Conservation (phyloP, 2,113 vertebrate species). For the Sinocyclocheilus anophthalmus region DNA sequence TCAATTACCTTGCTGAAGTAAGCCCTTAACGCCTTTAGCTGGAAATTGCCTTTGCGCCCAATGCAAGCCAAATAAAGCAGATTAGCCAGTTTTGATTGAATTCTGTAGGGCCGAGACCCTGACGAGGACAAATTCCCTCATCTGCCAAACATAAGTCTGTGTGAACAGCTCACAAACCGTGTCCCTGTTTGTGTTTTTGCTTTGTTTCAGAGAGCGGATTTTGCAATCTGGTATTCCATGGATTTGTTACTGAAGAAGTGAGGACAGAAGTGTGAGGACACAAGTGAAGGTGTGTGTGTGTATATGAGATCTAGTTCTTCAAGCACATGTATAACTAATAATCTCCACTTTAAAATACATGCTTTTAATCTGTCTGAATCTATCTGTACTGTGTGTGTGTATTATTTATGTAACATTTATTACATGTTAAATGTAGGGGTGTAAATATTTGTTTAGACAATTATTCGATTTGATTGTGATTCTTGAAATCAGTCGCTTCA, state of each 20-base stretch:
- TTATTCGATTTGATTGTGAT: too few species aligned
- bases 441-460: too few species aligned
- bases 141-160: constrained; percentile 35
- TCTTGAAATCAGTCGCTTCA: too few species aligned
- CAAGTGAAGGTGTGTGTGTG: neutral
- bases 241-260: neutral
- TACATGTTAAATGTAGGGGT: too few species aligned
- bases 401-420: too few species aligned
- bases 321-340: too few species aligned
- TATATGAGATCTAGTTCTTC: neutral
- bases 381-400: too few species aligned
- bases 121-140: constrained; percentile 36
- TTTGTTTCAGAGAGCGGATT: neutral
- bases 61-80: constrained; percentile 42
- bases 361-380: too few species aligned
- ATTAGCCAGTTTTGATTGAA: constrained; percentile 41
- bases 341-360: too few species aligned
- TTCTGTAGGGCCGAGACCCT: neutral
- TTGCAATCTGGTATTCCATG: neutral
- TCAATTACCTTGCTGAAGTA: constrained; percentile 49
- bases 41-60: constrained; percentile 38
- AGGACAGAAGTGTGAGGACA: neutral
- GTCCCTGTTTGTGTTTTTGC: neutral
- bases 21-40: constrained; percentile 47
- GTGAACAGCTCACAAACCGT: neutral